Conservation (phyloP, 2,797 vertebrate genomes). For the Hippoglossus hippoglossus region DNA sequence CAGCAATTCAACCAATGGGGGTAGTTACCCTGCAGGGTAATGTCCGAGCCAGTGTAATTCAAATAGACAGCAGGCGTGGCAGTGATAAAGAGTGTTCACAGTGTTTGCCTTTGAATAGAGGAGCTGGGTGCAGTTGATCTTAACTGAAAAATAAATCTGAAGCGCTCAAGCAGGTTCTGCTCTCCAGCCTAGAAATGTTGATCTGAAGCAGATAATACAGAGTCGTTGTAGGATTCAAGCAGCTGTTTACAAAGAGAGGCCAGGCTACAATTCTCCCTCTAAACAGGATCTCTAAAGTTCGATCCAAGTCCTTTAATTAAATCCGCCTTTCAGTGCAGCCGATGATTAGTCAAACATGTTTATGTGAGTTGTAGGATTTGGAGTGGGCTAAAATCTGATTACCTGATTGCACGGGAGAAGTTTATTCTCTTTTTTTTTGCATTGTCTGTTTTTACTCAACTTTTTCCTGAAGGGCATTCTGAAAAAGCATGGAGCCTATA, state of each 20-base stretch:
- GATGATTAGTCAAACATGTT: conserved; percentile 29
- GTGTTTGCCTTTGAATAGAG: conserved; percentile 43
- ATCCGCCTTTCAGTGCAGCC: conserved; percentile 24
- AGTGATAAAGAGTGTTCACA: conserved; percentile 22
- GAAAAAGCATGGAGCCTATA: conserved; percentile 11
- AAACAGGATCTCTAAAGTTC: conserved; percentile 22
- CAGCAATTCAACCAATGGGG: conserved; percentile 56
- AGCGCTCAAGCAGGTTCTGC: conserved; percentile 7
- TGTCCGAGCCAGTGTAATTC: conserved; percentile 58
- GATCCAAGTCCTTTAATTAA: conserved; percentile 40
- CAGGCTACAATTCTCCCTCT: conserved; percentile 5
- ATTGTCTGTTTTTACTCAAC: conserved; percentile 3
- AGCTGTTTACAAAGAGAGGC: conserved; percentile 25
- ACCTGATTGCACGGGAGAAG: background rate
- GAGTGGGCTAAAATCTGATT: conserved; percentile 2
- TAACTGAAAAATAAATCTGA: conserved; percentile 25
- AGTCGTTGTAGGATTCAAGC: conserved; percentile 8
- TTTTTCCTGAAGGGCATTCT: conserved; percentile 28
- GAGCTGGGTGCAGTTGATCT: conserved; percentile 19
- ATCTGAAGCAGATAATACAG: conserved; percentile 15
- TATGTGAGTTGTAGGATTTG: conserved; percentile 24
- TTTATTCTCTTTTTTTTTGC: background rate
- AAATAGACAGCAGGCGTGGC: conserved; percentile 56
- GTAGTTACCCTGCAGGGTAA: conserved; percentile 58
- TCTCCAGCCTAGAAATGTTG: conserved; percentile 16